Conservation (phyloP, 2,888 invertebrate genomes). For the Sinhomidia bicolor region DNA sequence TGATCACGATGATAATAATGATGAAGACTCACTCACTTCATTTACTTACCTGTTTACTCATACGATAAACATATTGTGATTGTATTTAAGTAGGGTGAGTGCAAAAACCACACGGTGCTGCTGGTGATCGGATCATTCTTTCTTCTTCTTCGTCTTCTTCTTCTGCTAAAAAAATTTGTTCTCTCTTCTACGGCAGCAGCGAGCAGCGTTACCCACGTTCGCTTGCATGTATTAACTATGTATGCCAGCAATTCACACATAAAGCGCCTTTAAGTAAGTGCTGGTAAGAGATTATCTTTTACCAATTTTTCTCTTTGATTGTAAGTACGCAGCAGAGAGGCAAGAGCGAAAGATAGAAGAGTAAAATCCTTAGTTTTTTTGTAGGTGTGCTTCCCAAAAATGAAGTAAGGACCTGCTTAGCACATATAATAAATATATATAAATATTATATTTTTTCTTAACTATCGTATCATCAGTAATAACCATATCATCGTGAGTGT, state of each 20-base stretch:
- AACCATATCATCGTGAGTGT: neutral
- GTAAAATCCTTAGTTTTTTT: slow-evolving; percentile 55
- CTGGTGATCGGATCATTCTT: slow-evolving; percentile 26
- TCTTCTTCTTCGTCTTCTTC: too few relatives aligned
- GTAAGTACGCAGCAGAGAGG: slow-evolving; percentile 30
- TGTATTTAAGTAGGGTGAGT: slow-evolving; percentile 70
- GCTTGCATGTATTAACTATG: slow-evolving; percentile 28
- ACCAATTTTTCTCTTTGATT: slow-evolving; percentile 15
- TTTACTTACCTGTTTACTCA: slow-evolving; percentile 60
- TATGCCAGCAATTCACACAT: slow-evolving; percentile 45
- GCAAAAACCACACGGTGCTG: slow-evolving; percentile 54
- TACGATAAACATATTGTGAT: slow-evolving; percentile 59
- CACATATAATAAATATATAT: slow-evolving; percentile 23
- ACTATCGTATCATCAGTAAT: slow-evolving; percentile 15
- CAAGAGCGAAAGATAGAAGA: slow-evolving; percentile 10
- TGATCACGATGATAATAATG: slow-evolving; percentile 52
- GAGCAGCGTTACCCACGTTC: slow-evolving; percentile 53
- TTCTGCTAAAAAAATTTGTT: slow-evolving; percentile 42
- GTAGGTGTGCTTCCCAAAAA: slow-evolving; percentile 72
- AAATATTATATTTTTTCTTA: slow-evolving; percentile 10
- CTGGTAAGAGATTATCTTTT: slow-evolving; percentile 52
- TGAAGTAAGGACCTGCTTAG: slow-evolving; percentile 61
- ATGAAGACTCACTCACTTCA: slow-evolving; percentile 62
- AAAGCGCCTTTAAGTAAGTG: slow-evolving; percentile 56
- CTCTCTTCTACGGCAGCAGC: slow-evolving; percentile 19